These are phyloP conservation scores for Sinella curviseta DNA, from an alignment of 1,140 invertebrate species.

Conservation along the genomic window DNA sequence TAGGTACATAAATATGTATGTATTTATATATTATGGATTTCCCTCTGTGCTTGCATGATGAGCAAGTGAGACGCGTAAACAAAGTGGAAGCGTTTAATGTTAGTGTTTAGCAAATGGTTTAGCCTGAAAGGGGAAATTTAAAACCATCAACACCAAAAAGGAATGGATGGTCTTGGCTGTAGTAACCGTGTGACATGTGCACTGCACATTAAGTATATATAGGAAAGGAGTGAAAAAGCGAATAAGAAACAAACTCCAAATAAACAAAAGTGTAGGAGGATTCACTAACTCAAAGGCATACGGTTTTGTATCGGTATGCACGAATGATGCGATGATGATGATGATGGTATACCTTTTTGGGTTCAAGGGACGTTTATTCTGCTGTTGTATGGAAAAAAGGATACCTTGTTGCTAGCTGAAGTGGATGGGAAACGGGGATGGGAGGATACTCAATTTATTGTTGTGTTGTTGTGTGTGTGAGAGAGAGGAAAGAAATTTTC, in stretches of 20 bases:
- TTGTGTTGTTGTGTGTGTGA: neutral
- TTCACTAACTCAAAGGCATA: neutral
- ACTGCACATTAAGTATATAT: no score
- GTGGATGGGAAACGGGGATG: conserved; percentile 2
- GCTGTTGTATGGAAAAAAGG: neutral
- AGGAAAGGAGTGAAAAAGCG: neutral
- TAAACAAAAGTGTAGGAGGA: neutral
- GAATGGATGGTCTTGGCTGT: no score
- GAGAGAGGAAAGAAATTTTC: neutral
- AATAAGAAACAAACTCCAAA: neutral
- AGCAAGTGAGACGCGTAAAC: neutral
- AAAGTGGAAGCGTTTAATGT: neutral
- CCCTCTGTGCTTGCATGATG: neutral
- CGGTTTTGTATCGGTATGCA: neutral
- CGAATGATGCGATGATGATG: neutral
- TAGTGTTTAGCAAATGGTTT: no score
- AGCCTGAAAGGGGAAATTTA: neutral
- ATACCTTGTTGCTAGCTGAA: conserved; percentile 24
- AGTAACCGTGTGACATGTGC: no score
- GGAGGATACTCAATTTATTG: conserved; percentile 1
- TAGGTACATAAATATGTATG: neutral
- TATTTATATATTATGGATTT: neutral
- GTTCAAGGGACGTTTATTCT: neutral
- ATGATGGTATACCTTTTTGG: neutral
- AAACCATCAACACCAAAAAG: neutral